Base-by-base conservation (phyloP, 2,888 invertebrate species). In the Leucozona laternaria region DNA sequence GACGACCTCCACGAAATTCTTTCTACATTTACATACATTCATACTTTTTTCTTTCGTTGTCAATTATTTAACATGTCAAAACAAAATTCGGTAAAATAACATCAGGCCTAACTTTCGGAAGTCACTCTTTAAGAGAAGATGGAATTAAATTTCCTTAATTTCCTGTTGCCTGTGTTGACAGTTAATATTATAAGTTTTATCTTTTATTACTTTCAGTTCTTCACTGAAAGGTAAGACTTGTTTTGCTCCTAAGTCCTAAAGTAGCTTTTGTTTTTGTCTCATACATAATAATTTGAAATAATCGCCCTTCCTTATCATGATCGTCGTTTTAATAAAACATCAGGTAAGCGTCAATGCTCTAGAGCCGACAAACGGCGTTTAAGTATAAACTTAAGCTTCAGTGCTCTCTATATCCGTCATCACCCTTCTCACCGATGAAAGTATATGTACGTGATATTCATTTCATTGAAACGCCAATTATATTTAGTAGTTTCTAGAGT, bases 61-160 rank as follows among this genome's bases (percentile, higher is more conserved):
- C 66, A 50, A 25, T 68, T 20, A 22, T 37, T 53, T n/a, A 53
- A 53, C 53, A 53, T 68, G 68, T 40, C 68, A 53, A 68, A 53
- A 37, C 6, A 50, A 50, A 50, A 50, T 22, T 48, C 31, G 34
- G 34, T 37, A 53, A 68, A 68, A 50, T 53, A 66, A 66, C 50
- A 50, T 66, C 15, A 48, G 48, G 13, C 48, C 17, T 48, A 15
- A 34, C 15, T 50, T 66, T 34, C 48, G 66, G 34, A 48, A 66
- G 50, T 48, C 10, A 34, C 66, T 68, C 25, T 37, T 53, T 50
- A 3, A 25, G 53, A 37, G 53, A 37, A 53, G 15, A 68, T 53
- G 34, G n/a, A 68, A 68, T 68, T 53, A n/a, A 53, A 53, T 68
- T 68, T 68, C 68, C 68, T 50, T 34, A 48, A 50, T 68, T 68